phyloP scores from a whole-genome alignment of 2,888 invertebrate species.

The Lampropteryx suffumata region DNA sequence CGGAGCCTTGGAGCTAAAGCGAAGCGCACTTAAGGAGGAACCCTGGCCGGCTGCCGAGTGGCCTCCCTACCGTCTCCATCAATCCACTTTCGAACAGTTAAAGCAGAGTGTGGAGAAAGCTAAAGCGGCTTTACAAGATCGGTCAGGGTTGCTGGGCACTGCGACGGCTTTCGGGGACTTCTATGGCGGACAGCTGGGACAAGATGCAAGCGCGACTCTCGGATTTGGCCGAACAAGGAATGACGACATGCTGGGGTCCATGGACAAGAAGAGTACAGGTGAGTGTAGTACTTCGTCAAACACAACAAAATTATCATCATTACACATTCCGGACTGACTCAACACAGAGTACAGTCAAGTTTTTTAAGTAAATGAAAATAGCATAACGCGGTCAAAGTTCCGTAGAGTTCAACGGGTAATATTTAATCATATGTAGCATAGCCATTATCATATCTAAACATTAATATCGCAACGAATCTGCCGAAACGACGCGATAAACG shows the following conservation, averaged over 20 bases:
- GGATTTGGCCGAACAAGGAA: conserved; percentile 69
- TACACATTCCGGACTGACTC: no score
- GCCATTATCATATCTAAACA: conserved; percentile 3
- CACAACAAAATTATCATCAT: no score
- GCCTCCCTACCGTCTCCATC: conserved; percentile 91
- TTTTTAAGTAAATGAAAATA: no score
- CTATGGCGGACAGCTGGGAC: conserved; percentile 80
- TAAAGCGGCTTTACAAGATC: conserved; percentile 91
- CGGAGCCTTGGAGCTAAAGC: conserved; percentile 90
- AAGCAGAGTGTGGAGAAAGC: conserved; percentile 96
- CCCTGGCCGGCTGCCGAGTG: conserved; percentile 86
- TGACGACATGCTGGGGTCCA: conserved; percentile 73
- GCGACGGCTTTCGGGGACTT: conserved; percentile 89
- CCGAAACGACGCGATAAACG: conserved; percentile 28
- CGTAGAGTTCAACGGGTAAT: no score
- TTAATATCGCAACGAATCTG: conserved; percentile 19
- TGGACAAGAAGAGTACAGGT: conserved; percentile 76
- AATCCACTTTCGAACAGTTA: conserved; percentile 94
- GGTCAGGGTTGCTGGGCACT: conserved; percentile 86
- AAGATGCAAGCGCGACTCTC: conserved; percentile 61
- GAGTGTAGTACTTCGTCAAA: conserved; percentile 42
- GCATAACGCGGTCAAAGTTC: no score
- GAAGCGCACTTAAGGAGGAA: conserved; percentile 83
- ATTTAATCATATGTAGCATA: no score
- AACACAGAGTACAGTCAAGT: no score